These are phyloP conservation scores for Nymphalis polychloros DNA, from an alignment of 2,888 invertebrate species.

Conservation along the genomic window DNA sequence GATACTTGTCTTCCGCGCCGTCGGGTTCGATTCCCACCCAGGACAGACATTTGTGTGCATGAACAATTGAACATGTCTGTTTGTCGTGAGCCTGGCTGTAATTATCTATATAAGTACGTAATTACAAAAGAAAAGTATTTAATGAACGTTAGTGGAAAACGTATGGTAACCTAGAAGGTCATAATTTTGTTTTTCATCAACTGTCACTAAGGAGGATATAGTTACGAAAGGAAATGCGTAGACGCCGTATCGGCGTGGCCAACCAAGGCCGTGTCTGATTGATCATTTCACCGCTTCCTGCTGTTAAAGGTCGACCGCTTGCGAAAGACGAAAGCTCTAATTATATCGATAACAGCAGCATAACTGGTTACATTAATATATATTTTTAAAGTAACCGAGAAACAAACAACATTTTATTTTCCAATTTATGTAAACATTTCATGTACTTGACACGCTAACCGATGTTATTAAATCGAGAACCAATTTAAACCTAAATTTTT, in stretches of 20 bases:
- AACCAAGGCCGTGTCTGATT: conserved; percentile 59
- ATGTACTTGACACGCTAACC: too few species aligned
- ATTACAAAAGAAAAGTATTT: too few species aligned
- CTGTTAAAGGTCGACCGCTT: conserved; percentile 57
- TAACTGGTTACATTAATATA: background rate
- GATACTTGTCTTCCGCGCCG: too few species aligned
- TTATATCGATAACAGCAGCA: conserved; percentile 7
- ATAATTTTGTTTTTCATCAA: conserved; percentile 25
- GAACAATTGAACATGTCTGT: too few species aligned
- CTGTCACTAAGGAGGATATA: conserved; percentile 32
- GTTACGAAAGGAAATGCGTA: conserved; percentile 35
- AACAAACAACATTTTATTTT: background rate
- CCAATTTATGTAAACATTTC: too few species aligned
- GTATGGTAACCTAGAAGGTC: background rate
- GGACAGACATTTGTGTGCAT: too few species aligned
- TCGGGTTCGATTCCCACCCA: too few species aligned
- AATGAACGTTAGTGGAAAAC: background rate
- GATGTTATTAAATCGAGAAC: too few species aligned
- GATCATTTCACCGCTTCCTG: conserved; percentile 72
- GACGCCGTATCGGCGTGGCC: too few species aligned
- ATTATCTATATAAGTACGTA: too few species aligned
- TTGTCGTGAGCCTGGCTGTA: too few species aligned
- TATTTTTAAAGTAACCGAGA: background rate
- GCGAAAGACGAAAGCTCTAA: conserved; percentile 51
- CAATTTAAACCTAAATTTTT: too few species aligned